Evolutionary conservation across 1,140 invertebrate genomes (phyloP), one percentile per base, ranked within the genome.

Genomic region (Riptortus pedestris): DNA sequence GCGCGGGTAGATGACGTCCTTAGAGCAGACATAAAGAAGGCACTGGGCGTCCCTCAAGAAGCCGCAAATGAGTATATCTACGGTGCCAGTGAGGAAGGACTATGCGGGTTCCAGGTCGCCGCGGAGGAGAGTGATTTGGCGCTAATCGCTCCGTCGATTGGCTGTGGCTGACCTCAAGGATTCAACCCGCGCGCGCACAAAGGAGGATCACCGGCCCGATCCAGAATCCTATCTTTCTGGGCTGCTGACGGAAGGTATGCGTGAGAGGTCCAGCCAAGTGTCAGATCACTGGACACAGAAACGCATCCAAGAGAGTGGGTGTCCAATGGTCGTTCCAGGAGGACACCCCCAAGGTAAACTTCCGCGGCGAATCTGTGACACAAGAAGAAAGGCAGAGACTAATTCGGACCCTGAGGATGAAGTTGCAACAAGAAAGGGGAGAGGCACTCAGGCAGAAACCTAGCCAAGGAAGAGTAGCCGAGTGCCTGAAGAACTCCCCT

Each of bases 381-480:
- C 12, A 38, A 9, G 26, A 62, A 12, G 60, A 48, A 2, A 11
- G 60, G 9, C 22, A 20, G 1, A 47, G 11, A 26, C 2, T 62
- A 16, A 1, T 24, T 14, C 11, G n/a, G 12, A 28, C 9, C 9
- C 24, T 62, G 14, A 18, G 60, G 11, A 4, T 14, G n/a, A 47
- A 47, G 18, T 27, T 24, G 2, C 43, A 62, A 24, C 18, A 26
- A 16, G 12, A 27, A 16, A 28, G 24, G 31, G 60, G 31, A 28
- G 22, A 4, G 20, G 20, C 18, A 11, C 22, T 62, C 1, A 1
- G 38, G 3, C 18, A 22, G 2, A 62, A 62, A 26, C 47, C 63
- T 7, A 62, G 55, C 29, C 66, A 69, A 20, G 66, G 68, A 2
- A 62, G 60, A 45, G 68, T 62, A 1, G 29, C 45, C n/a, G 38